Evolutionary conservation across 1,140 invertebrate genomes (phyloP).

Genomic region (Lepidurus arcticus): DNA sequence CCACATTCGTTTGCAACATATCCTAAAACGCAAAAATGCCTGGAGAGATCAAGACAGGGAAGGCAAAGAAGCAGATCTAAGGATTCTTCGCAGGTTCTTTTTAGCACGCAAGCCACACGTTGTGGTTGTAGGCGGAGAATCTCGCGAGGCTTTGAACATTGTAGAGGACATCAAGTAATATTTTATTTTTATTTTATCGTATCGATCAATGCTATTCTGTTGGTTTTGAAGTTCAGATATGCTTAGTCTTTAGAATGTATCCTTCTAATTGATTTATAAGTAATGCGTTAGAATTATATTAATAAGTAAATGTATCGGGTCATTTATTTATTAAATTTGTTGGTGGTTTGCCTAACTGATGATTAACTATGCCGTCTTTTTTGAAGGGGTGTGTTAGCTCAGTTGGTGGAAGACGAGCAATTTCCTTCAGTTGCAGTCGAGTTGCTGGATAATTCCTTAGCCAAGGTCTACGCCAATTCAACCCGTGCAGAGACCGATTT

Average conservation of each 20-base stretch:
- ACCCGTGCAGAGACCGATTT: conserved; percentile 83
- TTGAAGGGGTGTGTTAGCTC: conserved; percentile 48
- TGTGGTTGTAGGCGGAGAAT: conserved; percentile 83
- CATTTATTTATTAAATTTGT: no score
- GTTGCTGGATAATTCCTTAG: conserved; percentile 86
- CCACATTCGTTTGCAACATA: conserved; percentile 75
- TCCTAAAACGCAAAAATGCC: conserved; percentile 74
- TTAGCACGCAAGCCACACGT: conserved; percentile 87
- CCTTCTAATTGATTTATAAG: no score
- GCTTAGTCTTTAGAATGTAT: no score
- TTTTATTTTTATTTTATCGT: conserved; percentile 41
- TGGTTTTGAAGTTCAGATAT: no score
- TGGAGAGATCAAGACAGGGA: conserved; percentile 64
- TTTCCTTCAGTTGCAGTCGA: conserved; percentile 83
- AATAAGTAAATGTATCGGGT: no score
- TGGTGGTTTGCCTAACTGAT: no score
- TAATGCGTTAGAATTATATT: no score
- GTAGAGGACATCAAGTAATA: conserved; percentile 72
- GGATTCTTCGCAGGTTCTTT: conserved; percentile 79
- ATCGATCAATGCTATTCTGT: no score
- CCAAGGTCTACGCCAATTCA: conserved; percentile 79
- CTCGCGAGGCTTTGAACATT: conserved; percentile 77
- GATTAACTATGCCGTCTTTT: not conserved
- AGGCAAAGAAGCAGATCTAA: conserved; percentile 72
- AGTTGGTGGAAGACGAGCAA: conserved; percentile 74